phyloP scores from a whole-genome alignment of 2,888 invertebrate genomes.

The Hoplodrina ambigua region DNA sequence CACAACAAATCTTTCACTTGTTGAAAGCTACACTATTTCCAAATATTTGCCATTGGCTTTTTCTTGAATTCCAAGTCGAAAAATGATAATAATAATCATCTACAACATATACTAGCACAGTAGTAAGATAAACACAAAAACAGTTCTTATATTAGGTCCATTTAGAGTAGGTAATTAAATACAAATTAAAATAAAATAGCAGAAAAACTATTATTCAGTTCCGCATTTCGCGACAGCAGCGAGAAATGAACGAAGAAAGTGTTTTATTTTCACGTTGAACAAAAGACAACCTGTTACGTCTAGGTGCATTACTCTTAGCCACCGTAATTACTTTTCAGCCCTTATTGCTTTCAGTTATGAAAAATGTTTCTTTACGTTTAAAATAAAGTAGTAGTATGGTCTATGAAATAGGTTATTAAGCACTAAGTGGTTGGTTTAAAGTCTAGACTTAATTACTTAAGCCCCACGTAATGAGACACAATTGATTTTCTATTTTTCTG shows the following conservation, averaged over 20 bases:
- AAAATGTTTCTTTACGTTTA: conserved; percentile 28
- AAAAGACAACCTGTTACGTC: conserved; percentile 52
- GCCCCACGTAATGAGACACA: no score
- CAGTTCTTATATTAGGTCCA: no score
- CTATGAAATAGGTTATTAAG: not conserved
- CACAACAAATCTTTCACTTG: no score
- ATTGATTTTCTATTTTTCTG: no score
- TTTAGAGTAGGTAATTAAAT: no score
- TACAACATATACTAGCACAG: no score
- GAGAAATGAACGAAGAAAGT: conserved; percentile 33
- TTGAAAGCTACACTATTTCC: no score
- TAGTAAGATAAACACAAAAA: no score
- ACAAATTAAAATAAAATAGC: conserved; percentile 11
- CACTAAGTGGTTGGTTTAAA: not conserved
- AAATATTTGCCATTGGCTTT: no score
- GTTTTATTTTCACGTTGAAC: conserved; percentile 50
- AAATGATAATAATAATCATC: no score
- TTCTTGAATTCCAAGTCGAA: no score
- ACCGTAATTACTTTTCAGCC: conserved; percentile 34
- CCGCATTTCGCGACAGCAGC: not conserved
- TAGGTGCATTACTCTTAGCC: conserved; percentile 30
- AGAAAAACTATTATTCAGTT: conserved; percentile 3
- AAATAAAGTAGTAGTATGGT: not conserved
- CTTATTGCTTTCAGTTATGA: conserved; percentile 12
- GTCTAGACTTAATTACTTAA: not conserved